Percentiles rank a stretch among this genome's conserved stretches.
These are phyloP conservation scores for Orestias chungarensis DNA, from an alignment of 2,797 vertebrate genomes.

Conservation along the genomic window DNA sequence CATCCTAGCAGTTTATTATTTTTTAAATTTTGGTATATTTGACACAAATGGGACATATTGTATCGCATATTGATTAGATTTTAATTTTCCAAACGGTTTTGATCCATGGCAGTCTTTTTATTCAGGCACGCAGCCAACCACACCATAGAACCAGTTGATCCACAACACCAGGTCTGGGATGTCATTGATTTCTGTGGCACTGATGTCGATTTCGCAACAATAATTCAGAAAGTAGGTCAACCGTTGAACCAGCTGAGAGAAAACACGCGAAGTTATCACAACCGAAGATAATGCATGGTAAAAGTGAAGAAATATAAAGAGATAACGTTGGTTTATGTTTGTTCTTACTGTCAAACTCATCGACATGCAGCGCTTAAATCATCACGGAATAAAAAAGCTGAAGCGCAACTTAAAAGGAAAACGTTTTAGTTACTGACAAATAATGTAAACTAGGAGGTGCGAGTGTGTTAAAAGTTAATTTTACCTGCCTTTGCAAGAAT, in stretches of 20 bases:
- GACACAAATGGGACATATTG: too few relatives aligned
- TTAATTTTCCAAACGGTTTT: too few relatives aligned
- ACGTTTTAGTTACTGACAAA: fast-evolving
- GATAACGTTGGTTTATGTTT: neutral
- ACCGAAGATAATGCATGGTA: neutral
- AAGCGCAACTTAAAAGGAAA: neutral
- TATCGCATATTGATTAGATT: too few relatives aligned
- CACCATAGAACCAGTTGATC: too few relatives aligned
- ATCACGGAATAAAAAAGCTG: fast-evolving
- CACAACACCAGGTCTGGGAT: slow-evolving; percentile 42
- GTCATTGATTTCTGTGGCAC: slow-evolving; percentile 45
- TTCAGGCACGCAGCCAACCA: too few relatives aligned
- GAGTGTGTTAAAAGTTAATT: neutral
- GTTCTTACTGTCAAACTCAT: neutral
- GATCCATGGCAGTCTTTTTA: too few relatives aligned
- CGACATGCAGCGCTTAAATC: slow-evolving; percentile 5
- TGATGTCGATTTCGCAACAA: neutral
- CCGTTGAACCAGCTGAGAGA: neutral
- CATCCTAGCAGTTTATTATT: too few relatives aligned
- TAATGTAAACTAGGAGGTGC: too few relatives aligned
- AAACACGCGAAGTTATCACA: fast-evolving
- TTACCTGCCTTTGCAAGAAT: neutral
- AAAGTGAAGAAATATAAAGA: neutral
- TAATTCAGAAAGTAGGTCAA: slow-evolving; percentile 7
- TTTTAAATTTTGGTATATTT: too few relatives aligned